Conservation (phyloP, 2,888 invertebrate genomes). For the Perizoma affinitatum region DNA sequence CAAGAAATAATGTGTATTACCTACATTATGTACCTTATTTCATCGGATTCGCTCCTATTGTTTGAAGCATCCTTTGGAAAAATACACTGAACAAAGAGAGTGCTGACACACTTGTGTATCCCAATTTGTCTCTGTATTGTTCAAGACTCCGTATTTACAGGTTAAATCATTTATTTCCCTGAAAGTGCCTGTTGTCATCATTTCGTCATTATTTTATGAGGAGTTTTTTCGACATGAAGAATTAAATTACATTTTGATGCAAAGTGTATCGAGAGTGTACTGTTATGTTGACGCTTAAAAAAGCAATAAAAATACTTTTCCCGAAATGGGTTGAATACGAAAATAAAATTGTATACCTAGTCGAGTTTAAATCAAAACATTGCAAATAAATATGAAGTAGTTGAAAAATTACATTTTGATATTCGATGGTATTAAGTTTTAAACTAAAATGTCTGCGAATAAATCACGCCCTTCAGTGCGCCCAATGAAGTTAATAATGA, state of each 20-base stretch:
- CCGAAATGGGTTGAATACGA: too few species aligned
- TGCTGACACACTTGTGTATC: slow-evolving; percentile 62
- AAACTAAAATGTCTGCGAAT: too few species aligned
- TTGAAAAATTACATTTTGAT: too few species aligned
- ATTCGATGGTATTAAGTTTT: too few species aligned
- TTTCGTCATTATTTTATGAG: slow-evolving; percentile 31
- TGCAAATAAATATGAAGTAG: too few species aligned
- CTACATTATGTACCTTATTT: slow-evolving; percentile 16
- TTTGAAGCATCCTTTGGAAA: slow-evolving; percentile 57
- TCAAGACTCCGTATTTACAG: slow-evolving; percentile 59
- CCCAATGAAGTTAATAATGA: too few species aligned
- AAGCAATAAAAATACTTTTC: too few species aligned
- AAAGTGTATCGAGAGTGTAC: background rate
- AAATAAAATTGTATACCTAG: too few species aligned
- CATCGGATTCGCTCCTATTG: slow-evolving; percentile 40
- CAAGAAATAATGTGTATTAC: slow-evolving; percentile 22
- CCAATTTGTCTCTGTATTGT: slow-evolving; percentile 71
- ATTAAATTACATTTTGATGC: slow-evolving; percentile 9
- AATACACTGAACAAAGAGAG: slow-evolving; percentile 65
- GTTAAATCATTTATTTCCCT: slow-evolving; percentile 48
- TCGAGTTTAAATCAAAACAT: too few species aligned
- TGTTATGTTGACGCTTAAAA: background rate
- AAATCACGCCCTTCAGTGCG: slow-evolving; percentile 1
- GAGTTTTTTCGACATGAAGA: slow-evolving; percentile 5
- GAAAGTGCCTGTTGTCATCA: slow-evolving; percentile 35